Evolutionary conservation across 2,888 invertebrate genomes (phyloP).

Genomic region (Ornithoptera priamus): DNA sequence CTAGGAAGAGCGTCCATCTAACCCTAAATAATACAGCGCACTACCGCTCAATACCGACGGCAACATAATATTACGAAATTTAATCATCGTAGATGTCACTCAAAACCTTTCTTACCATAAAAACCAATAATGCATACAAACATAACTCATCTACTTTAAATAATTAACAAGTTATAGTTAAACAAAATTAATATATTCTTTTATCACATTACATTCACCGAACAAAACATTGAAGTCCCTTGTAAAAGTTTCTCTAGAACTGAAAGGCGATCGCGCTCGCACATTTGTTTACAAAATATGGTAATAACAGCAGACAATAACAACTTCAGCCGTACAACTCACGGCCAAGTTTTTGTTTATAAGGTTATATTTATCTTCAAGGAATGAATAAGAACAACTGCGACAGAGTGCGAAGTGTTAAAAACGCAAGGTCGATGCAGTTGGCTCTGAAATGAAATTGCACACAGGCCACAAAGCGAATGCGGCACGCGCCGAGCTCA

Average conservation of each 20-base stretch:
- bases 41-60: not conserved
- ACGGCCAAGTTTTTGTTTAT: slow-evolving; percentile 23
- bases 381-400: slow-evolving; percentile 1
- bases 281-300: slow-evolving; percentile 5
- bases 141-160: too few relatives aligned
- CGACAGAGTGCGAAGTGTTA: slow-evolving; percentile 18
- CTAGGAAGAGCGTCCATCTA: slow-evolving; percentile 54
- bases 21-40: slow-evolving; percentile 21
- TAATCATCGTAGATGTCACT: not conserved
- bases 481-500: slow-evolving; percentile 43
- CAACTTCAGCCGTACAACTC: not conserved
- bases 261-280: slow-evolving; percentile 14
- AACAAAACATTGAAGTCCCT: not conserved
- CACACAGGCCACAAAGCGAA: slow-evolving; percentile 34
- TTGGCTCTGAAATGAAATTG: slow-evolving; percentile 46
- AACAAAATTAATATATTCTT: not conserved
- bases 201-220: not conserved
- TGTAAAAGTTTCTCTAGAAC: not conserved
- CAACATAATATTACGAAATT: not conserved
- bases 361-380: not conserved
- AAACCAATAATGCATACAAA: not conserved
- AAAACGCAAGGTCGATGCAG: slow-evolving; percentile 46
- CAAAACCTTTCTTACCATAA: not conserved
- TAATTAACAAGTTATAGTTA: too few relatives aligned
- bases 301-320: not conserved